Percentiles rank a stretch among this genome's conserved stretches.
phyloP scores from a whole-genome alignment of 2,888 invertebrate species.

The Creontiades dilutus region DNA sequence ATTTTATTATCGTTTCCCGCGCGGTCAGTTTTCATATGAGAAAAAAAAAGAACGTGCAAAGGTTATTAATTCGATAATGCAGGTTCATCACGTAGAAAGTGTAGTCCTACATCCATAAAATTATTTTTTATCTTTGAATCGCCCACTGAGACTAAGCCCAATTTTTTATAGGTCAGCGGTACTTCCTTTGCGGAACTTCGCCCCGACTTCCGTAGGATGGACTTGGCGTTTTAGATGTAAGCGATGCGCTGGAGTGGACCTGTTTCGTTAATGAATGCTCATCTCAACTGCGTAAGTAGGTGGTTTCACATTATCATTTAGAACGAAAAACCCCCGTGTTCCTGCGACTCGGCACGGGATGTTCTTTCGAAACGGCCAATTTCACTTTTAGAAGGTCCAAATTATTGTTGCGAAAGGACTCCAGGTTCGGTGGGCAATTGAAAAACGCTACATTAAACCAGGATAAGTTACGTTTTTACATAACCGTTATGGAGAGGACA shows the following conservation, averaged over 20 bases:
- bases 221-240: background rate
- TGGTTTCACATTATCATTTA: background rate
- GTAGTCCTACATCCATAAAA: slow-evolving; percentile 10
- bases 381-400: no score
- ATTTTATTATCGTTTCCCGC: background rate
- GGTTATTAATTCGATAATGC: slow-evolving; percentile 22
- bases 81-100: slow-evolving; percentile 8
- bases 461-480: no score
- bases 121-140: slow-evolving; percentile 16
- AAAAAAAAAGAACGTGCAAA: slow-evolving; percentile 1
- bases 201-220: background rate
- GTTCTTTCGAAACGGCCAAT: no score
- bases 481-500: no score
- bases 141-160: background rate
- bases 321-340: background rate
- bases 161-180: slow-evolving; percentile 10
- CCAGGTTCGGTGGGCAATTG: no score
- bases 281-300: slow-evolving; percentile 32
- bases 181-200: slow-evolving; percentile 6
- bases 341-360: no score
- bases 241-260: slow-evolving; percentile 2
- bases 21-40: background rate
- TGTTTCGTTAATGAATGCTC: slow-evolving; percentile 25
- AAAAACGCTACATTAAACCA: no score
- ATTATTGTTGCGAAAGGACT: no score